Percentiles rank a stretch among this genome's conserved stretches.
These are phyloP conservation scores for Drosophila erecta DNA, from an alignment of 1,140 invertebrate genomes.

Conservation along the genomic window DNA sequence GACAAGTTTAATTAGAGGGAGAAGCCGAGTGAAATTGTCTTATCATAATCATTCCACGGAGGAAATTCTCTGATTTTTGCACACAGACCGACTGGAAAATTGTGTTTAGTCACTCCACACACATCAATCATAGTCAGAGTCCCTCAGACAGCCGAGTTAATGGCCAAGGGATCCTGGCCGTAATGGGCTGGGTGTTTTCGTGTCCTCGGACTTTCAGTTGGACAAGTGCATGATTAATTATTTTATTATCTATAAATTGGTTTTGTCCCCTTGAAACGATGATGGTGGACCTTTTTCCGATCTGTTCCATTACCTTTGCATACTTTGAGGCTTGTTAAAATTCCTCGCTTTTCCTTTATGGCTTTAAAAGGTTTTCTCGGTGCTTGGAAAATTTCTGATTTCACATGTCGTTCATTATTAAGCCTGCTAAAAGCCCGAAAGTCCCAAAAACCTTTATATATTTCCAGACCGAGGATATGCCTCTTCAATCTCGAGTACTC, in stretches of 20 bases:
- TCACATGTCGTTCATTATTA: conserved; percentile 13
- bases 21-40: conserved; percentile 72
- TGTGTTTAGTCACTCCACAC: conserved; percentile 66
- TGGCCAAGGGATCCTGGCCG: conserved; percentile 60
- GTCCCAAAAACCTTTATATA: neutral
- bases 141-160: conserved; percentile 65
- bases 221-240: conserved; percentile 82
- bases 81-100: conserved; percentile 52
- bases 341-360: conserved; percentile 19
- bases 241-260: conserved; percentile 82
- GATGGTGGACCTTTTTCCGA: conserved; percentile 40
- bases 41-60: conserved; percentile 68
- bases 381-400: neutral
- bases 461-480: conserved; percentile 1
- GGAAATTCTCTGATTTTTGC: conserved; percentile 65
- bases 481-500: conserved; percentile 22
- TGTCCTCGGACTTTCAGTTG: conserved; percentile 58
- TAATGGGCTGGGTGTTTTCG: conserved; percentile 78
- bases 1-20: conserved; percentile 74
- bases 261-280: conserved; percentile 43
- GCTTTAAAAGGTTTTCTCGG: conserved; percentile 19
- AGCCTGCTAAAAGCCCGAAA: conserved; percentile 1
- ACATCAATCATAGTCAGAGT: conserved; percentile 70
- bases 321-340: conserved; percentile 37
- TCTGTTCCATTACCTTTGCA: conserved; percentile 29